Base-by-base conservation (phyloP, 2,113 vertebrate species). In the Prietella phreatophila region DNA sequence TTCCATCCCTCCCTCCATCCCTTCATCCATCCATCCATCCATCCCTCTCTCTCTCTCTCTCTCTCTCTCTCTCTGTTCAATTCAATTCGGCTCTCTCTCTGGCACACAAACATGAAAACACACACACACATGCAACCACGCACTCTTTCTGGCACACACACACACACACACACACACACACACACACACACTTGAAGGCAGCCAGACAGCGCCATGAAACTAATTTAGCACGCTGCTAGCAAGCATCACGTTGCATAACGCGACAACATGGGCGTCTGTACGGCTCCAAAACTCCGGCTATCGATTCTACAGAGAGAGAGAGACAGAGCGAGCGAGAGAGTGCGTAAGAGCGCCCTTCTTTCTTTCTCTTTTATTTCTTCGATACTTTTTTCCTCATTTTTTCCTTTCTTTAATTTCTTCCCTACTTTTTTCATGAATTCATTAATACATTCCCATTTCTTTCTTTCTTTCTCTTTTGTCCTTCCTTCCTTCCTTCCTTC, bases 201-300 rank as follows among this genome's bases (percentile, higher is more conserved):
- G 78, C 73, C 69, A 87, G 80, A 87, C 67, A 82, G 53, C 55
- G 53, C 33, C 55, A 82, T 76, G 67, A 83, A 83, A 75, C 67
- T 76, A 84, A 76, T 61, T 78, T 78, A 58, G 47, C 20, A 4
- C 5, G 84, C 84, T 27, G 53, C 33, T 76, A 42, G 84, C 42
- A 30, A 60, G 84, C 84, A 60, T 56, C 67, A 61, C 55, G 20
- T 85, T 85, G 71, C 84, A 60, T 20, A 85, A 76, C 9, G 56
- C 25, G 58, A 79, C 67, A 85, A 78, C 84, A 83, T 55, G 42
- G 20, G 83, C 63, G 63, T 84, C 83, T 83, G 42, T 81, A 71
- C 61, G 83, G 82, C 82, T 75, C 75, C 85, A 50, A 79, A 86
- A 63, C 73, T 79, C 25, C 42, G 14, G 6, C 81, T 67, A 88